phyloP scores from a whole-genome alignment of 64 coral and sea anemone species.

The Pachyseris speciosa region DNA sequence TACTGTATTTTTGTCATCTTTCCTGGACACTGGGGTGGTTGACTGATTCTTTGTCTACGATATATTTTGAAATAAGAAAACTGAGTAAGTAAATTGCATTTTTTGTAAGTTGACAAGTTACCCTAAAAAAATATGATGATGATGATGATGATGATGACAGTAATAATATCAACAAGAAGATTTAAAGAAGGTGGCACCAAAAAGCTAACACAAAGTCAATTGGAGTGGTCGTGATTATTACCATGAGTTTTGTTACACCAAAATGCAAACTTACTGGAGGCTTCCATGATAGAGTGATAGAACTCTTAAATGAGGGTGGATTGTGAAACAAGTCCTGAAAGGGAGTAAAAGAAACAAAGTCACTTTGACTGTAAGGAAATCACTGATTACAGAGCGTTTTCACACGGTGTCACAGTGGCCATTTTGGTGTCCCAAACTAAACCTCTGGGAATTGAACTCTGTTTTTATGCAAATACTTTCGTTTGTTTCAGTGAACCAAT shows the following conservation, averaged over 20 bases:
- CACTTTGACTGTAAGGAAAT: too few species aligned
- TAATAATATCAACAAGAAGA: too few species aligned
- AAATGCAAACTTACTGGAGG: slow-evolving; percentile 63
- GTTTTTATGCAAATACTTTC: too few species aligned
- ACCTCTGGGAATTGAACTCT: too few species aligned
- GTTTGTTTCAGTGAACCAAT: too few species aligned
- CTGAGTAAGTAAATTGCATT: neutral
- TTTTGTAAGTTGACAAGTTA: too few species aligned
- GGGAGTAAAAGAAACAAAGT: neutral
- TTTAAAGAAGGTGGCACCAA: too few species aligned
- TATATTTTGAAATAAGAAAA: neutral
- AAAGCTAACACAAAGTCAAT: too few species aligned
- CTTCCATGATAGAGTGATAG: slow-evolving; percentile 88
- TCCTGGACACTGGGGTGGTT: neutral
- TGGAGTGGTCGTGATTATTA: neutral
- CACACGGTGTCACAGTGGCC: too few species aligned
- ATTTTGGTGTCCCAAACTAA: too few species aligned
- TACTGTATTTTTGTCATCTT: slow-evolving; percentile 27
- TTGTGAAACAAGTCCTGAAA: slow-evolving; percentile 93
- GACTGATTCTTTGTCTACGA: slow-evolving; percentile 7
- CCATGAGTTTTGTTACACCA: neutral
- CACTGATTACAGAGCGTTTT: too few species aligned
- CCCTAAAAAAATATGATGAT: neutral
- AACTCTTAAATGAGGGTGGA: slow-evolving; percentile 89
- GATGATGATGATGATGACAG: neutral